A percentile compares a stretch with the other conserved stretches of the same genome.
Evolutionary conservation across 2,797 vertebrate genomes (phyloP).

Genomic region (Aphelocoma californica): DNA sequence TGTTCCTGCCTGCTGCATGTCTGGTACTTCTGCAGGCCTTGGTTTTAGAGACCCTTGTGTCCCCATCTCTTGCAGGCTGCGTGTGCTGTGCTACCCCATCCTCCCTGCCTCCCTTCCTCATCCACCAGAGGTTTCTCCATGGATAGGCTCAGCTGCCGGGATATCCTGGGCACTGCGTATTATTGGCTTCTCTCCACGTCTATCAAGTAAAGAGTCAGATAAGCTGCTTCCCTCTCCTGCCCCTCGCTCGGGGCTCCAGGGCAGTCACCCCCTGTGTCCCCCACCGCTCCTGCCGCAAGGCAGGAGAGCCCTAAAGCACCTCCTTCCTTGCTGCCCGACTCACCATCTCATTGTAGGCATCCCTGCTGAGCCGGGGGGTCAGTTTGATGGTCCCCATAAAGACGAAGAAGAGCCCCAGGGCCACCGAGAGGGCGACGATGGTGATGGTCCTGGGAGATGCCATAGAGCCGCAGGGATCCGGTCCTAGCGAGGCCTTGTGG

Average conservation of each 20-base stretch:
- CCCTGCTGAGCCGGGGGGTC: conserved; percentile 94
- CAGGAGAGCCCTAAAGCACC: background rate
- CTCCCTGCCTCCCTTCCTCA: background rate
- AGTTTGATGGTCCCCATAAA: conserved; percentile 99
- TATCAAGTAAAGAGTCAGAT: background rate
- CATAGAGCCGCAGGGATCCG: conserved; percentile 73
- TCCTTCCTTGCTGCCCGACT: conserved; percentile 64
- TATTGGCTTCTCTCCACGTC: background rate
- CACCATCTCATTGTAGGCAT: conserved; percentile 98
- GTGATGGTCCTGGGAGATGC: conserved; percentile 94
- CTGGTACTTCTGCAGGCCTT: background rate
- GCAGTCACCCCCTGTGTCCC: background rate
- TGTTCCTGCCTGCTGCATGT: background rate
- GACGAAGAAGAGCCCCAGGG: conserved; percentile 94
- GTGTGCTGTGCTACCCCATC: background rate
- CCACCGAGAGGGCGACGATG: conserved; percentile 91
- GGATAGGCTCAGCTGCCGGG: background rate
- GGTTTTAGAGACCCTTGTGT: background rate
- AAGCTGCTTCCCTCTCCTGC: background rate
- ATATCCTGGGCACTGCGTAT: background rate
- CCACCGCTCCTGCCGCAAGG: conserved; percentile 3
- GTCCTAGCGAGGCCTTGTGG: conserved; percentile 43
- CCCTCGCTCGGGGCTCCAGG: background rate
- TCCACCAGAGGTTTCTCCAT: background rate
- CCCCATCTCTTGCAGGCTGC: background rate